Percentiles rank a stretch among this genome's conserved stretches.
phyloP scores from a whole-genome alignment of 2,113 vertebrate genomes.

The Terrapene triunguis region DNA sequence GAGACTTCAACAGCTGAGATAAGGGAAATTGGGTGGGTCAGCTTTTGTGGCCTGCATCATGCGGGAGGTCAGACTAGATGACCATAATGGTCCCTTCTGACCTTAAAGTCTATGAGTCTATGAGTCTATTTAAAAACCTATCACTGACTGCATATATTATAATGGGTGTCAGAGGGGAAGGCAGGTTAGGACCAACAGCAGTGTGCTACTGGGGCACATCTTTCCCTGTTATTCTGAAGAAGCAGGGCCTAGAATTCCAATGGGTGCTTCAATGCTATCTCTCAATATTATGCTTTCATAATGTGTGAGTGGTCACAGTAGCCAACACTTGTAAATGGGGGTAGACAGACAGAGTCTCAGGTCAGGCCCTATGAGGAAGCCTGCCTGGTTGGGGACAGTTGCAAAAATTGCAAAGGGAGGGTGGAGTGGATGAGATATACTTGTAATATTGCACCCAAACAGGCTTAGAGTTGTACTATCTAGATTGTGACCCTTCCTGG shows the following conservation, averaged over 20 bases:
- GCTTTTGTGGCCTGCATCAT: no score
- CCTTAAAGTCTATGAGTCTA: no score
- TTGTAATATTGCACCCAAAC: not conserved
- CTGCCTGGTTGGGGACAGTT: slow-evolving; percentile 69
- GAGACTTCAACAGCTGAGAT: no score
- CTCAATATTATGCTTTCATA: not conserved
- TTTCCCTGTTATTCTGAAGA: not conserved
- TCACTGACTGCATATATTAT: slow-evolving; percentile 30
- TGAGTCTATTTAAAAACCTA: slow-evolving; percentile 59
- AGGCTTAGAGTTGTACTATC: slow-evolving; percentile 42
- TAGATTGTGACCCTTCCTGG: slow-evolving; percentile 69
- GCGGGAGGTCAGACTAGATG: no score
- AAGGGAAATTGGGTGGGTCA: no score
- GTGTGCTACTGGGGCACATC: not conserved
- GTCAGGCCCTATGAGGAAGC: slow-evolving; percentile 73
- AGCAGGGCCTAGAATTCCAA: not conserved
- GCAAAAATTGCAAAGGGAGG: slow-evolving; percentile 68
- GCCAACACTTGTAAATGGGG: slow-evolving; percentile 10
- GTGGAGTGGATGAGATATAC: slow-evolving; percentile 18
- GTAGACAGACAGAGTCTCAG: slow-evolving; percentile 65
- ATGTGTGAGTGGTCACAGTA: not conserved
- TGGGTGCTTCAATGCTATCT: rapidly evolving
- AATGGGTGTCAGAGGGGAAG: slow-evolving; percentile 30
- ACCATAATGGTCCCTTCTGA: no score
- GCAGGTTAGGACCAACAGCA: slow-evolving; percentile 9